A percentile compares a stretch with the other conserved stretches of the same genome.
Conservation (phyloP, 2,888 invertebrate species). For the Epinotia demarniana region DNA sequence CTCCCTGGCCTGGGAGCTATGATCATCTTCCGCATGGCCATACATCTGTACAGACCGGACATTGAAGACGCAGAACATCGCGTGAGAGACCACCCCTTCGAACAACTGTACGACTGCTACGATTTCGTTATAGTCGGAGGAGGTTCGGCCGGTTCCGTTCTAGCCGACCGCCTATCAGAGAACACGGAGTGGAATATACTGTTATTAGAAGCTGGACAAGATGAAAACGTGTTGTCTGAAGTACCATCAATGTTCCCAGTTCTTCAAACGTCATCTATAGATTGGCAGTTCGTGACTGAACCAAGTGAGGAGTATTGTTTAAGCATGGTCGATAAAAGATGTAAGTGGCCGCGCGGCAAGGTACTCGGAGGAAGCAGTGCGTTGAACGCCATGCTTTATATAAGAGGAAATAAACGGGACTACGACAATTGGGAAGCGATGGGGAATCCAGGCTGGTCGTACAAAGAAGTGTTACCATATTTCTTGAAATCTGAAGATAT, state of each 20-base stretch:
- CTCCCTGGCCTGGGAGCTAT: conserved; percentile 87
- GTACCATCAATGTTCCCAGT: conserved; percentile 89
- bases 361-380: conserved; percentile 92
- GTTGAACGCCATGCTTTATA: conserved; percentile 95
- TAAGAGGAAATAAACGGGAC: conserved; percentile 92
- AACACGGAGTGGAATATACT: conserved; percentile 89
- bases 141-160: conserved; percentile 92
- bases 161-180: conserved; percentile 92
- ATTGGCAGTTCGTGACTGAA: conserved; percentile 93
- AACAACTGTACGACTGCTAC: conserved; percentile 85
- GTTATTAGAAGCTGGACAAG: conserved; percentile 92
- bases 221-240: conserved; percentile 89
- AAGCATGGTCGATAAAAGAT: conserved; percentile 86
- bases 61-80: conserved; percentile 88
- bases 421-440: conserved; percentile 93
- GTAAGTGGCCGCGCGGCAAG: conserved; percentile 92
- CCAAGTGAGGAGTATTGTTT: conserved; percentile 88
- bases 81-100: conserved; percentile 81
- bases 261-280: conserved; percentile 89
- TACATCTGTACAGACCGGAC: conserved; percentile 87
- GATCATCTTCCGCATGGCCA: conserved; percentile 86
- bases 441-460: conserved; percentile 92
- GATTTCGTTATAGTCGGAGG: conserved; percentile 93
- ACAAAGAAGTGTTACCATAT: conserved; percentile 89
- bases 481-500: conserved; percentile 93